A percentile compares a stretch with the other conserved stretches of the same genome.
Evolutionary conservation across 2,797 vertebrate genomes (phyloP).

Genomic region (Cetoscarus ocellatus): DNA sequence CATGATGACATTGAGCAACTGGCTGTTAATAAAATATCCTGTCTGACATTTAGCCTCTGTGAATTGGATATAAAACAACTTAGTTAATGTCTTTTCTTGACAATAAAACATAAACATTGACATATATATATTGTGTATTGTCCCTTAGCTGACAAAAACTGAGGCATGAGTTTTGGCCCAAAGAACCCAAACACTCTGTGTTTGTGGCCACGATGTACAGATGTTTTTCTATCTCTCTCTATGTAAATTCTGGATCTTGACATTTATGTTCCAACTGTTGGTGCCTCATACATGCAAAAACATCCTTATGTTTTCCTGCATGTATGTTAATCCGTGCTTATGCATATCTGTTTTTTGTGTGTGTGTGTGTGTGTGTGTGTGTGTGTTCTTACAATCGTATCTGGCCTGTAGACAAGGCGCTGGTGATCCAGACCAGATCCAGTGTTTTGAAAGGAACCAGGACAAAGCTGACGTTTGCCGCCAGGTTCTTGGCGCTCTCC

Average conservation of each 20-base stretch:
- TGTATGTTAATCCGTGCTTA: slow-evolving; percentile 27
- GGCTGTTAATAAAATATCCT: too few relatives aligned
- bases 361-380: not conserved
- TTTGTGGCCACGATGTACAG: too few relatives aligned
- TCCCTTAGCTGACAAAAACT: too few relatives aligned
- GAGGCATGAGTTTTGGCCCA: too few relatives aligned
- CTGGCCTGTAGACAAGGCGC: slow-evolving; percentile 95
- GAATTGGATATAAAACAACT: too few relatives aligned
- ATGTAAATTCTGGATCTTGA: not conserved
- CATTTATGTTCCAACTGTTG: not conserved
- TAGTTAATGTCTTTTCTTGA: too few relatives aligned
- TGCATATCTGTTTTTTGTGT: slow-evolving; percentile 9
- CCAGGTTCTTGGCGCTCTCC: slow-evolving; percentile 98
- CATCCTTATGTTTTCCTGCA: slow-evolving; percentile 6
- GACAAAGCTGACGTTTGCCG: slow-evolving; percentile 96
- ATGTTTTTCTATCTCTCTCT: too few relatives aligned
- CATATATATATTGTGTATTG: too few relatives aligned
- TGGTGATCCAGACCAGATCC: slow-evolving; percentile 98
- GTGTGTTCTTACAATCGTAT: slow-evolving; percentile 92
- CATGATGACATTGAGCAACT: too few relatives aligned
- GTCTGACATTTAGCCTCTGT: too few relatives aligned
- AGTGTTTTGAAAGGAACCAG: slow-evolving; percentile 98
- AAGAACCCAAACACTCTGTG: too few relatives aligned
- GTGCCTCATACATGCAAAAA: not conserved
- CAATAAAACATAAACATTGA: too few relatives aligned